phyloP scores from a whole-genome alignment of 2,888 invertebrate genomes.

The Buathra laborator region DNA sequence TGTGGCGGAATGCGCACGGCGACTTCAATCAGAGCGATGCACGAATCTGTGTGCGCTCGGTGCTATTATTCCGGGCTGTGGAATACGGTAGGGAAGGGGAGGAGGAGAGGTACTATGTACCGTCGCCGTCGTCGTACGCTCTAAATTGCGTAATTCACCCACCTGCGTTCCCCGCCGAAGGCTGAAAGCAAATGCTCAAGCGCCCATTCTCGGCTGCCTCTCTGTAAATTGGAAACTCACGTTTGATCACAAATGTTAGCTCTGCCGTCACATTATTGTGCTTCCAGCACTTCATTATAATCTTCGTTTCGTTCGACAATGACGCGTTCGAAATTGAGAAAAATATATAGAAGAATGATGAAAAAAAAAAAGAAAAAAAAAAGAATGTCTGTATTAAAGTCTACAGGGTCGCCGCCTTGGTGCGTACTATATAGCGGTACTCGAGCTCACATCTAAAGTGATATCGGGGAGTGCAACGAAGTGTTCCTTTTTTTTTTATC shows the following conservation, averaged over 20 bases:
- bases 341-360: background rate
- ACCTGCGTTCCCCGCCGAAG: constrained; percentile 58
- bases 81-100: constrained; percentile 23
- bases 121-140: constrained; percentile 49
- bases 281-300: constrained; percentile 13
- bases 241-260: constrained; percentile 56
- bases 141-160: constrained; percentile 64
- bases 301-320: constrained; percentile 36
- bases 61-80: constrained; percentile 48
- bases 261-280: constrained; percentile 38
- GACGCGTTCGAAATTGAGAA: background rate
- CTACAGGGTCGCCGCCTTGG: background rate
- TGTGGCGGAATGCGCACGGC: constrained; percentile 34
- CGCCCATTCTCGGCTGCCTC: constrained; percentile 38
- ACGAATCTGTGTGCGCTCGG: constrained; percentile 29
- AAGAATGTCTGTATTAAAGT: constrained; percentile 14
- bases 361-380: background rate
- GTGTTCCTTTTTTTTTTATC: constrained; percentile 9
- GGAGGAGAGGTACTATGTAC: constrained; percentile 6
- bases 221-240: constrained; percentile 57
- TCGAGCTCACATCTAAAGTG: constrained; percentile 1
- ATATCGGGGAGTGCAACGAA: constrained; percentile 20
- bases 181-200: constrained; percentile 57
- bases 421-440: background rate
- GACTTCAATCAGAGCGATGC: constrained; percentile 53